Evolutionary conservation across 2,797 vertebrate genomes (phyloP), one percentile per base, ranked within the genome.

Genomic region (Alosa sapidissima): DNA sequence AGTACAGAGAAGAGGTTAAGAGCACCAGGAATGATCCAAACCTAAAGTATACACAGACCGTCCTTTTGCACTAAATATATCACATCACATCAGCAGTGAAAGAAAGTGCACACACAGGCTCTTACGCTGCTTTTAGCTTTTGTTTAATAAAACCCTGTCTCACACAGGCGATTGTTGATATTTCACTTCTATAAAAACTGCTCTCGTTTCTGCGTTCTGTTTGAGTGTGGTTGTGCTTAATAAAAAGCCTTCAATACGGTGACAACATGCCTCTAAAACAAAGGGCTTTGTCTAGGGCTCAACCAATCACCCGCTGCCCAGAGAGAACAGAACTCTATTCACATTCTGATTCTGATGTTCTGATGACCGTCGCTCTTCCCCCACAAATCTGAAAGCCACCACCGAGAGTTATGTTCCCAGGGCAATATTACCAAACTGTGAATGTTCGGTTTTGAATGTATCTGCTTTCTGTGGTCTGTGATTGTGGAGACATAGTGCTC

Each of bases 21-120:
- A 91, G 91, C 90, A 91, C 88, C 84, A 88, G 83, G 89, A 89
- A 89, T 90, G 87, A 91, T 92, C 91, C 91, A 94, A 92, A 93
- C 92, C 91, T 91, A 91, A 94, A 94, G 87, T 92, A 93, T 89
- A 91, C 89, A 91, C 90, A 84, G 88, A 92, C 88, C 82, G 60
- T 72, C 81, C 89, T 83, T 49, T n/a, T 83, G 89, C 81, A 88
- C 91, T 92, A 92, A 90, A 93, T 89, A 93, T 92, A 91, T 86
- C 88, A 90, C 83, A 92, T 86, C 88, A 90, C 84, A 92, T 90
- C 87, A 90, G 88, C 88, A 84, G 86, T 58, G 87, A 91, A 90
- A 92, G 82, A 86, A 92, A 92, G 86, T 90, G 41, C 41, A 4
- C 41, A 89, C 92, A 91, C 89, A 89, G 87, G 7, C 6, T 9